These are phyloP conservation scores for Ectemnius cavifrons DNA, from an alignment of 2,888 invertebrate species.

Conservation along the genomic window DNA sequence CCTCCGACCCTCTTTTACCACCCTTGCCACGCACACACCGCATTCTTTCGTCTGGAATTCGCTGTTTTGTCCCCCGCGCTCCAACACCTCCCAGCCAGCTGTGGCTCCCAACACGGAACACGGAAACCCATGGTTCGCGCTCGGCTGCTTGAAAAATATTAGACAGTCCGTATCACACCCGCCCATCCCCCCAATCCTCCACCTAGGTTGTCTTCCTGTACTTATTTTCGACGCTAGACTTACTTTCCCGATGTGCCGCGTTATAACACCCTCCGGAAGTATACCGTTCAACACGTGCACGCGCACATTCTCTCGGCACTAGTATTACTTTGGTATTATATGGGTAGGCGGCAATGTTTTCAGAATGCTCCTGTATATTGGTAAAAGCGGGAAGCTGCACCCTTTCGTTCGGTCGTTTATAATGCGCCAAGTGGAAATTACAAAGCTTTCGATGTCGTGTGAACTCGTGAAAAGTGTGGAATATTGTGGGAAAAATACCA, in stretches of 20 bases:
- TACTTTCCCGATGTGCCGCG: not conserved
- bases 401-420: too few relatives aligned
- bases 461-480: too few relatives aligned
- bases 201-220: constrained; percentile 9
- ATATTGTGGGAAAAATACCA: too few relatives aligned
- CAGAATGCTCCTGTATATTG: too few relatives aligned
- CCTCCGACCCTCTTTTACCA: constrained; percentile 12
- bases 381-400: too few relatives aligned
- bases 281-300: not conserved
- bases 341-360: too few relatives aligned
- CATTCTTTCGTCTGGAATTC: constrained; percentile 63
- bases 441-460: too few relatives aligned
- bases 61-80: constrained; percentile 52
- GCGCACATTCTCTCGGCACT: too few relatives aligned
- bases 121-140: constrained; percentile 35
- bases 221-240: constrained; percentile 20
- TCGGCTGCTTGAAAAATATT: constrained; percentile 48
- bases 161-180: constrained; percentile 35
- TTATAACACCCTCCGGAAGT: not conserved
- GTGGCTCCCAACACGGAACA: constrained; percentile 23
- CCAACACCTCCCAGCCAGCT: constrained; percentile 38
- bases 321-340: too few relatives aligned
- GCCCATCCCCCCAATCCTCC: constrained; percentile 40
- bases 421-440: too few relatives aligned
- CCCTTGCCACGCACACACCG: constrained; percentile 29